Evolutionary conservation across 2,888 invertebrate species (phyloP).

Genomic region (Spilarctia lutea): DNA sequence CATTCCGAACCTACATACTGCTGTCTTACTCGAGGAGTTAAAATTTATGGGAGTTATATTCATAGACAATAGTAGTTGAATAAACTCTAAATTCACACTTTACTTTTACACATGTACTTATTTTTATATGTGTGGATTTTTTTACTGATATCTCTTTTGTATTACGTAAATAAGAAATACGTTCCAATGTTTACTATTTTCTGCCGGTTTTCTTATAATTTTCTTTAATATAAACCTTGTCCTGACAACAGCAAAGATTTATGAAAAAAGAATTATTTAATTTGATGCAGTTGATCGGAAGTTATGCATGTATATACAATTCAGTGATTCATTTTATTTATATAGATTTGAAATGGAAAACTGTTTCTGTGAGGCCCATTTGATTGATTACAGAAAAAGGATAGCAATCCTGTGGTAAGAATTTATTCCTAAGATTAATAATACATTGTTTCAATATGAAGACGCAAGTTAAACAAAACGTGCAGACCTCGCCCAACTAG

Average conservation of each 20-base stretch:
- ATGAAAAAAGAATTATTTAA: no score
- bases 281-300: no score
- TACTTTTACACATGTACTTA: not conserved
- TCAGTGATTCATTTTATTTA: no score
- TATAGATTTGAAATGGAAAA: no score
- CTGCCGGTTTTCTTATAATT: no score
- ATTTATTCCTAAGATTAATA: not conserved
- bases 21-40: not conserved
- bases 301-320: no score
- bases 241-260: no score
- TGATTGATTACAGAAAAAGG: no score
- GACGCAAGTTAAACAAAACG: conserved; percentile 12
- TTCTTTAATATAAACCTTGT: no score
- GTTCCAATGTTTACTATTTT: not conserved
- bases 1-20: not conserved
- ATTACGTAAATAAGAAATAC: not conserved
- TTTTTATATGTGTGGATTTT: not conserved
- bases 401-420: no score
- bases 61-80: not conserved
- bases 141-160: not conserved
- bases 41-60: not conserved
- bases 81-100: not conserved
- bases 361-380: no score
- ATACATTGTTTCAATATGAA: not conserved
- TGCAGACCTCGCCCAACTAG: conserved; percentile 10